phyloP scores from a whole-genome alignment of 2,113 vertebrate species.

The Myrmecophaga tridactyla region DNA sequence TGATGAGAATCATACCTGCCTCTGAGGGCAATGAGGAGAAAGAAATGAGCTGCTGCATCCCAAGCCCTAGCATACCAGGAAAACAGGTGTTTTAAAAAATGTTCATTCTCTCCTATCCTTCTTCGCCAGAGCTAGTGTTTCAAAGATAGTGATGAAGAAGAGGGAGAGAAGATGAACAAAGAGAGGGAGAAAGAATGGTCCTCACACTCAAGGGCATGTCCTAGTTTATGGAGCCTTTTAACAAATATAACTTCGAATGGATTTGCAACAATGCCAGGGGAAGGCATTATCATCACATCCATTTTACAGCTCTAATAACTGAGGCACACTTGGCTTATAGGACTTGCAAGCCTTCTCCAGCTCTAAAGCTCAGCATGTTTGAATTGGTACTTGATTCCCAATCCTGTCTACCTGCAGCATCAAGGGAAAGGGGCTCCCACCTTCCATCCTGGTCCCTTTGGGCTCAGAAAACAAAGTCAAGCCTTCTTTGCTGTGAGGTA shows the following conservation, averaged over 20 bases:
- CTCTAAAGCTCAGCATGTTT: neutral
- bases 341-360: neutral
- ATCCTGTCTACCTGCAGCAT: rapidly evolving
- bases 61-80: rapidly evolving
- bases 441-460: neutral
- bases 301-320: neutral
- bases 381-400: neutral
- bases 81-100: no score
- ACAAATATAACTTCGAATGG: rapidly evolving
- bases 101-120: neutral
- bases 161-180: no score
- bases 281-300: rapidly evolving
- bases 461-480: neutral
- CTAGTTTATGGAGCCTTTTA: neutral
- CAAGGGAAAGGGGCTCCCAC: no score
- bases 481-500: rapidly evolving
- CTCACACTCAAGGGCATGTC: no score
- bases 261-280: rapidly evolving
- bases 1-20: neutral
- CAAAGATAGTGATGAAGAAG: no score
- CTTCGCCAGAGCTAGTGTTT: neutral
- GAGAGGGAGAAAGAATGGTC: neutral
- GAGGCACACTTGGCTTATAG: neutral
- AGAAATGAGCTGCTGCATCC: neutral
- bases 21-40: neutral